Percentiles rank a stretch among this genome's conserved stretches.
phyloP scores from a whole-genome alignment of 2,888 invertebrate species.

The Epinotia demarniana region DNA sequence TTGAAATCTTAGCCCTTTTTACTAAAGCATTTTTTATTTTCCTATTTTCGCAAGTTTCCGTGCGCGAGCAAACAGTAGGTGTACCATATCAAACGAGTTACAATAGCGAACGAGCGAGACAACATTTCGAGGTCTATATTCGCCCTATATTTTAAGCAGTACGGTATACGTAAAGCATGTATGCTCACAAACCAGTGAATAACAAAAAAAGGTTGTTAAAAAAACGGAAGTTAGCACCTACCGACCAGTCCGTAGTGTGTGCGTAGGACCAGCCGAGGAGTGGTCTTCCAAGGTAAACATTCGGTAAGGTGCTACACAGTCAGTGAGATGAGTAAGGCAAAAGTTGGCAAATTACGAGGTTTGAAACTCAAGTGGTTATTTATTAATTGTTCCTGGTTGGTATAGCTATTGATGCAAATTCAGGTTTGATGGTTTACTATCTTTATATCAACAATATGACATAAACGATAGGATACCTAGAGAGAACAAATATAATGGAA shows the following conservation, averaged over 20 bases:
- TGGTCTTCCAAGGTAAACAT: slow-evolving; percentile 14
- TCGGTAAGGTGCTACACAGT: not conserved
- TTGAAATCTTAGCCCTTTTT: too few species aligned
- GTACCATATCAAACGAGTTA: too few species aligned
- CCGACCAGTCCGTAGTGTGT: slow-evolving; percentile 12
- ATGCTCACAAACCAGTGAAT: slow-evolving; percentile 32
- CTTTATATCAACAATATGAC: too few species aligned
- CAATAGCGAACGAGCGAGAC: not conserved
- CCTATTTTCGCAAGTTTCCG: too few species aligned
- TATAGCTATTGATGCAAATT: not conserved
- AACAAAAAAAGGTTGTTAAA: slow-evolving; percentile 16
- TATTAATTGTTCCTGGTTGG: not conserved
- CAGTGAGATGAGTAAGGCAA: not conserved
- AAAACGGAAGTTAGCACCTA: slow-evolving; percentile 31
- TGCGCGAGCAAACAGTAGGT: too few species aligned
- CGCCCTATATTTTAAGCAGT: not conserved
- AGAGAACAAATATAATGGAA: too few species aligned
- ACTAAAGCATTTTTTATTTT: too few species aligned
- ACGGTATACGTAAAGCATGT: slow-evolving; percentile 12
- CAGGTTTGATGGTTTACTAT: not conserved
- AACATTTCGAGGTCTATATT: not conserved
- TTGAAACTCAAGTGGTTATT: not conserved
- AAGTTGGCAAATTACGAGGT: not conserved
- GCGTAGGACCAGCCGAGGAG: slow-evolving; percentile 17
- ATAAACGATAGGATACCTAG: too few species aligned